phyloP scores from a whole-genome alignment of 2,113 vertebrate genomes.

The Pygoscelis antarcticus region DNA sequence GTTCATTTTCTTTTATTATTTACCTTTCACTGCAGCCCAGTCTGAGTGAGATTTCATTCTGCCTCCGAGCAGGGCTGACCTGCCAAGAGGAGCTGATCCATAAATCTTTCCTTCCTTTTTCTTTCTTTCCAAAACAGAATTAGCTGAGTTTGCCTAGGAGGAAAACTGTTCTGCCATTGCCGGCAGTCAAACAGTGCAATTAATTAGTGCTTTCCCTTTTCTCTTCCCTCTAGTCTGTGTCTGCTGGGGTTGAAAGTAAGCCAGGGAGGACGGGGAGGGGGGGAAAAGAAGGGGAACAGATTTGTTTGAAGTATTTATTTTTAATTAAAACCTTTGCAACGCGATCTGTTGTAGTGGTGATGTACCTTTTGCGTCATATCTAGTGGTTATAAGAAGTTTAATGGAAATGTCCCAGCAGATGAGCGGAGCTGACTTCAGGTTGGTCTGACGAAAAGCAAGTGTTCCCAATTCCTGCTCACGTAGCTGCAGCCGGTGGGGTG shows the following conservation, averaged over 20 bases:
- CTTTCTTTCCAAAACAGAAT: constrained; percentile 54
- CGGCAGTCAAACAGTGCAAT: constrained; percentile 46
- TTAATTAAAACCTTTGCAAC: background rate
- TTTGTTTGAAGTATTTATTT: background rate
- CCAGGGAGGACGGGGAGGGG: background rate
- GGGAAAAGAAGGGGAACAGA: background rate
- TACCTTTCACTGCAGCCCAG: constrained; percentile 38
- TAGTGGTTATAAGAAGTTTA: background rate
- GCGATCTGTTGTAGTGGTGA: background rate
- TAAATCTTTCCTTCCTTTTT: constrained; percentile 68
- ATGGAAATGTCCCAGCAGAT: background rate
- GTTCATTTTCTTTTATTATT: constrained; percentile 59
- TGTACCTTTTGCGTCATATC: background rate
- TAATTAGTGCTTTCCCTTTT: constrained; percentile 63
- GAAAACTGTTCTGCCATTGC: constrained; percentile 41
- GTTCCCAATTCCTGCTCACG: background rate
- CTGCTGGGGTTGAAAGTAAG: background rate
- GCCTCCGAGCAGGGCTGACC: constrained; percentile 36
- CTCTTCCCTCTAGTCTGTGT: constrained; percentile 16
- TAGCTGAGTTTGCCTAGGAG: constrained; percentile 57
- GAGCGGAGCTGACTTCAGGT: background rate
- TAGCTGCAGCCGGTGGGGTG: background rate
- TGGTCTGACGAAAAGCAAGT: background rate
- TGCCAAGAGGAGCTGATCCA: constrained; percentile 61
- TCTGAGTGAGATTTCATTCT: constrained; percentile 41